Percentiles rank a stretch among this genome's conserved stretches.
phyloP scores from a whole-genome alignment of 2,888 invertebrate species.

The Ceramica pisi region DNA sequence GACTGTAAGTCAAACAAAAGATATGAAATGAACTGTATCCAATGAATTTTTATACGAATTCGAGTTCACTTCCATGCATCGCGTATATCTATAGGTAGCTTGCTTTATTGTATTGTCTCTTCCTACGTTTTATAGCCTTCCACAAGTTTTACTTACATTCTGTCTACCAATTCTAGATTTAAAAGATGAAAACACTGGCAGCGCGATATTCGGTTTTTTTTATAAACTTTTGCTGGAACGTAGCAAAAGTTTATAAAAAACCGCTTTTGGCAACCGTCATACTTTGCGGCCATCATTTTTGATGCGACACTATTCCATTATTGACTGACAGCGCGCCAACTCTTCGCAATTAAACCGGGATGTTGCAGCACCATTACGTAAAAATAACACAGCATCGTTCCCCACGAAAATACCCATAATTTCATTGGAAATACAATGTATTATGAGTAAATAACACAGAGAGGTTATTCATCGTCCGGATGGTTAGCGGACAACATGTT shows the following conservation, averaged over 20 bases:
- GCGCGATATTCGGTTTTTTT: conserved; percentile 25
- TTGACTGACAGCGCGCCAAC: conserved; percentile 26
- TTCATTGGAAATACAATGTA: conserved; percentile 38
- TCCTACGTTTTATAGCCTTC: conserved; percentile 67
- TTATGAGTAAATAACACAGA: conserved; percentile 64
- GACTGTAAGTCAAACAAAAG: conserved; percentile 70
- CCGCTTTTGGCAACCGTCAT: conserved; percentile 28
- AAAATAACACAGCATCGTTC: conserved; percentile 26
- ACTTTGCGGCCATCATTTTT: conserved; percentile 26
- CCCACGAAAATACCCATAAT: conserved; percentile 43
- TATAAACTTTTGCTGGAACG: conserved; percentile 8
- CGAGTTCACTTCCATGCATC: conserved; percentile 51
- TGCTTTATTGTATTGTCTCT: conserved; percentile 61
- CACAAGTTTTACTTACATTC: conserved; percentile 58
- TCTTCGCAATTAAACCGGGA: background rate
- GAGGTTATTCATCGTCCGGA: conserved; percentile 63
- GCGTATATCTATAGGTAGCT: conserved; percentile 54
- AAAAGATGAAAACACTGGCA: conserved; percentile 17
- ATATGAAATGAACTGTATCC: conserved; percentile 63
- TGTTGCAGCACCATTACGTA: conserved; percentile 6
- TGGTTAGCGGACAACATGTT: conserved; percentile 79
- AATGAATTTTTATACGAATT: conserved; percentile 74
- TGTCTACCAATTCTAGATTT: conserved; percentile 31
- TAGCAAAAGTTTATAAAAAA: too few relatives aligned
- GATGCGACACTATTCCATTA: conserved; percentile 18